A percentile compares a stretch with the other conserved stretches of the same genome.
These are phyloP conservation scores for Hemistola chrysoprasaria DNA, from an alignment of 2,888 invertebrate species.

Conservation along the genomic window DNA sequence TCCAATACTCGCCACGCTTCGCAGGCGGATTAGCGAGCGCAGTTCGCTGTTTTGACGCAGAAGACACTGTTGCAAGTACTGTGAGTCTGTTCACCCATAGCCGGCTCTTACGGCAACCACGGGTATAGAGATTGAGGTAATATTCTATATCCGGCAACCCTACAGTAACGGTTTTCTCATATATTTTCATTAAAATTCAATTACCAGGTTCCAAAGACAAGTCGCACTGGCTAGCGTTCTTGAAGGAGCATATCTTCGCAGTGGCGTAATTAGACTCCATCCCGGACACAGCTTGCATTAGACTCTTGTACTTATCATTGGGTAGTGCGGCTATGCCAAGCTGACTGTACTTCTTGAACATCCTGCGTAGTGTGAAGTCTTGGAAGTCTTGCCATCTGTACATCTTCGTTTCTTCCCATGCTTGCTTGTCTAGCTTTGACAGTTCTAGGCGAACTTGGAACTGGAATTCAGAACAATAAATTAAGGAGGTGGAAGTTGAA, in stretches of 20 bases:
- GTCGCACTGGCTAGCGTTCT: constrained; percentile 84
- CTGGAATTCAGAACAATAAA: constrained; percentile 46
- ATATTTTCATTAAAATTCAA: no score
- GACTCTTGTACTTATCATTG: constrained; percentile 84
- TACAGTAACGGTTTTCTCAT: no score
- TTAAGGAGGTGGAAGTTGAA: no score
- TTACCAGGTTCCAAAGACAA: constrained; percentile 88
- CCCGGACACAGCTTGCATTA: constrained; percentile 84
- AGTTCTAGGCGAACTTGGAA: constrained; percentile 64
- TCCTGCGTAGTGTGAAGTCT: constrained; percentile 86
- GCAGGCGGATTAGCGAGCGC: no score
- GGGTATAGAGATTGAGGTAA: no score
- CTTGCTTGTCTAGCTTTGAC: constrained; percentile 81
- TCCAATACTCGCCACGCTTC: no score
- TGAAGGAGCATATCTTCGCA: constrained; percentile 89
- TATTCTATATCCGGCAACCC: no score
- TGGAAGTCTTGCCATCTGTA: constrained; percentile 89
- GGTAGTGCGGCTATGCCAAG: constrained; percentile 88
- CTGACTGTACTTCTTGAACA: constrained; percentile 88
- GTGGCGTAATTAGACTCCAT: constrained; percentile 91
- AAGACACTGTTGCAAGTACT: no score
- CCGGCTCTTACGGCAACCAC: no score
- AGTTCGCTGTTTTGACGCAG: no score
- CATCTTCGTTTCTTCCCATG: constrained; percentile 85
- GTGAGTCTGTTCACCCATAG: no score